Evolutionary conservation across 2,888 invertebrate species (phyloP).

Genomic region (Tromatobia lineatoria): DNA sequence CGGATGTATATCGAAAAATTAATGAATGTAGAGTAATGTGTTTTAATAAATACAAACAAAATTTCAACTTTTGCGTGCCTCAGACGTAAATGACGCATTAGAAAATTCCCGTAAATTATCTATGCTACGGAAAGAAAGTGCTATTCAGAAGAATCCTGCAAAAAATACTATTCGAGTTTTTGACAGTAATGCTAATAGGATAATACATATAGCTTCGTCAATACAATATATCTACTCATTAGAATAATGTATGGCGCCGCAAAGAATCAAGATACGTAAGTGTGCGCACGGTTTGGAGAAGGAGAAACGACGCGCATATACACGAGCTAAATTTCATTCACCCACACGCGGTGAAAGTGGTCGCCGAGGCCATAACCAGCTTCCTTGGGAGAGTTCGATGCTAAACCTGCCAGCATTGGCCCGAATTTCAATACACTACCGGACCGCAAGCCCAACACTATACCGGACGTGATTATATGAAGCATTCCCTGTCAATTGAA

Average conservation of each 20-base stretch:
- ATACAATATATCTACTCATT: neutral
- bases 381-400: conserved; percentile 48
- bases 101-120: neutral
- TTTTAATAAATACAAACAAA: neutral
- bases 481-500: neutral
- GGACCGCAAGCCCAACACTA: neutral
- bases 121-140: neutral
- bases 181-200: neutral
- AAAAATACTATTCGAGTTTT: neutral
- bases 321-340: conserved; percentile 59
- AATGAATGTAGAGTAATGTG: no score
- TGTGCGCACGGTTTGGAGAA: neutral
- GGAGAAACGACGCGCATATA: conserved; percentile 2
- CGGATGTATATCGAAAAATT: no score
- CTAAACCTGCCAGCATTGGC: conserved; percentile 29
- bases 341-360: conserved; percentile 62
- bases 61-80: neutral
- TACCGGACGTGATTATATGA: conserved; percentile 17
- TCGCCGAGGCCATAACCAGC: conserved; percentile 37
- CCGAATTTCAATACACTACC: conserved; percentile 45
- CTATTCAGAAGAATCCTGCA: neutral
- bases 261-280: conserved; percentile 14
- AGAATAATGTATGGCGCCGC: neutral
- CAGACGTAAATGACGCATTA: neutral
- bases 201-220: neutral